Percentiles rank a stretch among this genome's conserved stretches.
phyloP scores from a whole-genome alignment of 2,113 vertebrate genomes.

The Myxocyprinus asiaticus region DNA sequence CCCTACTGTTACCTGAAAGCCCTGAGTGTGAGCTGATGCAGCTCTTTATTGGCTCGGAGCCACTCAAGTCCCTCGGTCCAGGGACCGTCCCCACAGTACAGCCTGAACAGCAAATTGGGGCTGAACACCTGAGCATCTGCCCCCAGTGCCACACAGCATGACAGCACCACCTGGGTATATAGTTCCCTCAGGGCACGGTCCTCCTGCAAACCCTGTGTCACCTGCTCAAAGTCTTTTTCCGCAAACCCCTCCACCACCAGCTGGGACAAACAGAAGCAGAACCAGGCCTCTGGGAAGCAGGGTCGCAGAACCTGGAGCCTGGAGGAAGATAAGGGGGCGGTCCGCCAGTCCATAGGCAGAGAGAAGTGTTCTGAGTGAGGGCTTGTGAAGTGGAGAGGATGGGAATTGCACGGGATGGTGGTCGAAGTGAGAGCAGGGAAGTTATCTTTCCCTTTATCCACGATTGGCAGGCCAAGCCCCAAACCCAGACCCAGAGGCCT shows the following conservation, averaged over 20 bases:
- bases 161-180: conserved; percentile 83
- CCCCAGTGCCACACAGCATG: conserved; percentile 87
- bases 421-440: conserved; percentile 18
- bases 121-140: conserved; percentile 81
- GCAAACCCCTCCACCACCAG: conserved; percentile 81
- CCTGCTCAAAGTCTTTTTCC: conserved; percentile 75
- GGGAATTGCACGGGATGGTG: conserved; percentile 61
- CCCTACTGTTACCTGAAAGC: conserved; percentile 86
- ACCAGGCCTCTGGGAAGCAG: conserved; percentile 93
- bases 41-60: conserved; percentile 86
- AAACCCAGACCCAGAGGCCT: conserved; percentile 72
- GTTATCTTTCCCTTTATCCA: conserved; percentile 43
- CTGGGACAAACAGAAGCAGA: conserved; percentile 83
- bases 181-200: conserved; percentile 84
- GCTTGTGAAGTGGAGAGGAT: conserved; percentile 81
- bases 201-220: conserved; percentile 82
- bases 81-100: conserved; percentile 87
- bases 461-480: conserved; percentile 64
- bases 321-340: conserved; percentile 75
- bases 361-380: conserved; percentile 82
- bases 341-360: conserved; percentile 86
- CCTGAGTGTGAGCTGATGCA: conserved; percentile 87
- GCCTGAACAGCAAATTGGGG: conserved; percentile 85
- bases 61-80: conserved; percentile 91
- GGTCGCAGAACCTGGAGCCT: conserved; percentile 81